Base-by-base conservation (phyloP, 2,888 invertebrate genomes). In the Julus scanicus region DNA sequence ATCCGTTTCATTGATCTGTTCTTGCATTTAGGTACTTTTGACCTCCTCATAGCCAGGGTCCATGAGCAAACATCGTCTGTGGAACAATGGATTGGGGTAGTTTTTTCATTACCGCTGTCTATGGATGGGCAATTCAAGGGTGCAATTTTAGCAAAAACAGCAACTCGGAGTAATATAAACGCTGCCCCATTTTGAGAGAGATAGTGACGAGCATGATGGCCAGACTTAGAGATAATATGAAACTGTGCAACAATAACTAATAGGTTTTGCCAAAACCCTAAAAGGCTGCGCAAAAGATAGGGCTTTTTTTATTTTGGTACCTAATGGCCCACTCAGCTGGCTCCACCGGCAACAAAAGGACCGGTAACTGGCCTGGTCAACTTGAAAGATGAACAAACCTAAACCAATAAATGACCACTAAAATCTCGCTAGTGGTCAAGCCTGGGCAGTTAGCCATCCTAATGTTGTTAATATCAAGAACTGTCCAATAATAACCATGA, bases 201-300 rank as follows among this genome's bases (percentile, higher is more conserved):
- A 63, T 63, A 63, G 63, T 63, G 20, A n/a, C 63, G 63, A 63
- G 20, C 53, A 63, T 63, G 63, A 63, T 63, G 63, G n/a, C 63
- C 63, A 63, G 20, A 20, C 63, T 20, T 4, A 20, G 63, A 63
- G 63, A 63, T 63, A 20, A 63, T 63, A 63, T 63, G 63, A 63
- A 63, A 63, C 63, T 63, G n/a, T n/a, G 63, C 63, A 63, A 63
- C 63, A 63, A 63, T 63, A 63, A 63, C 63, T 63, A 63, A 63
- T 63, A 63, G 63, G n/a, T 63, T 63, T 63, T 63, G 63, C 63
- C 63, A 63, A 63, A 63, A n/a, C 63, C 63, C 63, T 63, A 63
- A 63, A 63, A 63, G 63, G 63, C 63, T 20, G 63, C 63, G 63
- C 20, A 6, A 63, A 20, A 63, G 63, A 63, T 63, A 63, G 63